Conservation (phyloP, 2,113 vertebrate genomes). For the Nerophis ophidion region DNA sequence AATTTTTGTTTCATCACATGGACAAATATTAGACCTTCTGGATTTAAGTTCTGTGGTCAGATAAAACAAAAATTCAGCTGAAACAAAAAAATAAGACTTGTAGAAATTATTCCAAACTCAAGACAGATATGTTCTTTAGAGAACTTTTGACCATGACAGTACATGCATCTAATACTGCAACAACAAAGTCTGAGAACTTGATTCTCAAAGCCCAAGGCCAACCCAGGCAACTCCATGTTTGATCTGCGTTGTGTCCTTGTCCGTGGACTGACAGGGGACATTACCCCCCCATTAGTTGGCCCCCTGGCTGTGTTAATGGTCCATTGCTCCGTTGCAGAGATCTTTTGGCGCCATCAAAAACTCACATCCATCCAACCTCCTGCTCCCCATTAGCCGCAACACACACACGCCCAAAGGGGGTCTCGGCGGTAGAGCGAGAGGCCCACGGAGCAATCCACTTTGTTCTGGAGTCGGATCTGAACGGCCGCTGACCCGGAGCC, state of each 20-base stretch:
- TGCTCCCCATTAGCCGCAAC: conserved; percentile 50
- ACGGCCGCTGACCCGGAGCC: conserved; percentile 39
- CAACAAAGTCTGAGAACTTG: neutral
- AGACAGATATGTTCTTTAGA: too few relatives aligned
- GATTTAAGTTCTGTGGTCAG: too few relatives aligned
- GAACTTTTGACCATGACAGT: too few relatives aligned
- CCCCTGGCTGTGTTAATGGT: conserved; percentile 16
- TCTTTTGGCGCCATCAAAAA: conserved; percentile 16
- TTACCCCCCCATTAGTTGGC: conserved; percentile 23
- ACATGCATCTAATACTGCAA: too few relatives aligned
- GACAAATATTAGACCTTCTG: too few relatives aligned
- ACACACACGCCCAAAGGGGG: conserved; percentile 30
- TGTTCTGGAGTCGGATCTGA: conserved; percentile 49
- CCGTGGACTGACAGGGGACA: conserved; percentile 14
- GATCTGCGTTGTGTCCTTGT: conserved; percentile 17
- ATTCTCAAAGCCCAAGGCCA: conserved; percentile 12
- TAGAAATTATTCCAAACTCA: too few relatives aligned
- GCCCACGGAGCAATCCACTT: conserved; percentile 33
- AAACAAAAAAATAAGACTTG: too few relatives aligned
- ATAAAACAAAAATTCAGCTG: too few relatives aligned
- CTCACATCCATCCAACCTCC: conserved; percentile 39
- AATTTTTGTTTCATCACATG: too few relatives aligned
- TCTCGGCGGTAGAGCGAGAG: conserved; percentile 19
- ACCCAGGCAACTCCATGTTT: conserved; percentile 25
- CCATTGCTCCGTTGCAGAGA: conserved; percentile 18